Percentiles rank a stretch among this genome's conserved stretches.
phyloP scores from a whole-genome alignment of 2,888 invertebrate genomes.

The Cheiracanthium punctorium region DNA sequence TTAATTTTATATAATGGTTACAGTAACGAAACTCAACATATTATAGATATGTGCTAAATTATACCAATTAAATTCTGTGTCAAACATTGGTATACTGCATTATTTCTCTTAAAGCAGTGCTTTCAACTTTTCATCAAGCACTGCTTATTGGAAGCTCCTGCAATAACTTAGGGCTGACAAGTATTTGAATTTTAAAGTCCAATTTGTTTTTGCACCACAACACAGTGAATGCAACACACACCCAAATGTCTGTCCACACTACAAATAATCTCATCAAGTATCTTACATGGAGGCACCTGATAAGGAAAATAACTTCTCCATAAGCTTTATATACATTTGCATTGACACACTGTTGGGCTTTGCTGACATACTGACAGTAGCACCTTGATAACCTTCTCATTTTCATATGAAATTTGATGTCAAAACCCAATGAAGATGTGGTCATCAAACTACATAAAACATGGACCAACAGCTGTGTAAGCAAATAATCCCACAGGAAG shows the following conservation, averaged over 20 bases:
- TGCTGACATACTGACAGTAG: slow-evolving; percentile 51
- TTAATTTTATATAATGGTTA: slow-evolving; percentile 48
- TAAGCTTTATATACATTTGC: slow-evolving; percentile 61
- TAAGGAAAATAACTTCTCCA: slow-evolving; percentile 67
- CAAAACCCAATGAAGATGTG: slow-evolving; percentile 83
- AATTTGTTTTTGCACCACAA: slow-evolving; percentile 44
- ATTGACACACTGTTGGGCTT: slow-evolving; percentile 56
- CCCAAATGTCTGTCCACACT: slow-evolving; percentile 20
- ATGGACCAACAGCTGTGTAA: slow-evolving; percentile 61
- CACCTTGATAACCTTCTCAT: slow-evolving; percentile 76
- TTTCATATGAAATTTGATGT: slow-evolving; percentile 8
- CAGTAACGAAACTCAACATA: slow-evolving; percentile 62
- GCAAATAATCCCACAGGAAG: slow-evolving; percentile 61
- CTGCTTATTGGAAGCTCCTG: slow-evolving; percentile 65
- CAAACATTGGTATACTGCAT: slow-evolving; percentile 51
- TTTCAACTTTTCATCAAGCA: slow-evolving; percentile 50
- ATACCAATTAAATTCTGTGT: slow-evolving; percentile 63
- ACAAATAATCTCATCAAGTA: slow-evolving; percentile 67
- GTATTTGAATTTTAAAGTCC: not conserved
- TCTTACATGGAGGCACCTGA: slow-evolving; percentile 62
- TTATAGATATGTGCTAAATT: slow-evolving; percentile 56
- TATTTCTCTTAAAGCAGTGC: slow-evolving; percentile 42
- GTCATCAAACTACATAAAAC: slow-evolving; percentile 84
- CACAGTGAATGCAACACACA: slow-evolving; percentile 30
- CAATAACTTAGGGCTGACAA: slow-evolving; percentile 45